These are phyloP conservation scores for Synergus umbraculus DNA, from an alignment of 2,888 invertebrate species.

Conservation along the genomic window DNA sequence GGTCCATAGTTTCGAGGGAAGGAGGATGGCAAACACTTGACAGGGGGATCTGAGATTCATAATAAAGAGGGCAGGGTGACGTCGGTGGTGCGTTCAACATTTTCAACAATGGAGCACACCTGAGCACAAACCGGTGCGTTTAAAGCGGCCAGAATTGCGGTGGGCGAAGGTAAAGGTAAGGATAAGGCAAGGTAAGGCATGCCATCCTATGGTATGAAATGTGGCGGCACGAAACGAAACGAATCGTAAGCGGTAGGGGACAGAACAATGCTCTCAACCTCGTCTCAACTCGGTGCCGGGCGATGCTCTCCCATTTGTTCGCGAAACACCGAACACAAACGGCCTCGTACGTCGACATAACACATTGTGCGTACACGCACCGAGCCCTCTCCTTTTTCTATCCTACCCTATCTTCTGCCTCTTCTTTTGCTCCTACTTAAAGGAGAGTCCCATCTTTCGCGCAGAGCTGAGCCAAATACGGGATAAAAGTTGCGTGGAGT, in stretches of 20 bases:
- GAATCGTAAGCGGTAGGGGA: conserved; percentile 60
- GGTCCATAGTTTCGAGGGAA: conserved; percentile 8
- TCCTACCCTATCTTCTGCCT: conserved; percentile 19
- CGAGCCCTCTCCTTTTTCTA: conserved; percentile 35
- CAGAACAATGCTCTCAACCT: conserved; percentile 72
- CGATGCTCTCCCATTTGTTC: conserved; percentile 76
- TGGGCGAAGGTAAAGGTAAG: conserved; percentile 50
- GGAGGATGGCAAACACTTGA: conserved; percentile 16
- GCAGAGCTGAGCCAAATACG: not conserved
- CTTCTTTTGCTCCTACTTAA: conserved; percentile 11
- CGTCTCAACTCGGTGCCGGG: conserved; percentile 64
- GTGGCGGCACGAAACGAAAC: conserved; percentile 64
- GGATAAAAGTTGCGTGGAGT: not conserved
- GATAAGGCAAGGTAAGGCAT: conserved; percentile 44
- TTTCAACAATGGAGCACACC: conserved; percentile 74
- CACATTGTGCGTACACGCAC: conserved; percentile 56
- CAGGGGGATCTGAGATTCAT: conserved; percentile 53
- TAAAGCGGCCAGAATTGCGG: conserved; percentile 62
- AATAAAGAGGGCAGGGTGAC: conserved; percentile 72
- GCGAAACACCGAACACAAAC: conserved; percentile 72
- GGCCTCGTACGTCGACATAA: conserved; percentile 61
- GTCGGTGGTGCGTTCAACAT: conserved; percentile 66
- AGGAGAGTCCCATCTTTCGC: conserved; percentile 16
- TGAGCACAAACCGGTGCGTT: conserved; percentile 70
- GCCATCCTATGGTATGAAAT: conserved; percentile 67